Evolutionary conservation across 2,113 vertebrate species (phyloP).

Genomic region (Catharus minimus): DNA sequence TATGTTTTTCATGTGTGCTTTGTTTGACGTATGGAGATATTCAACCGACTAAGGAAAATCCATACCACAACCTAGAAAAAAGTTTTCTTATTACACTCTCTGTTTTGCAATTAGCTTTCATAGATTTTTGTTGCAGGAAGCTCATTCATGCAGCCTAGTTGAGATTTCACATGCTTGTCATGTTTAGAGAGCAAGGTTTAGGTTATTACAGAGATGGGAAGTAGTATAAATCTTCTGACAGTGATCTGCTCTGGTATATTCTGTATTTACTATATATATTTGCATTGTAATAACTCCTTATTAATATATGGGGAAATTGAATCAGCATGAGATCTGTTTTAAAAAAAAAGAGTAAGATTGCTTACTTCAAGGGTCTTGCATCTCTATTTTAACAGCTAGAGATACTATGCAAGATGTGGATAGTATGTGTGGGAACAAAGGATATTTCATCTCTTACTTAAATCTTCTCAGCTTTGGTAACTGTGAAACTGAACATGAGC

Average conservation of each 20-base stretch:
- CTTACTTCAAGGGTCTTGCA: not conserved
- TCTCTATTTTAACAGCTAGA: not conserved
- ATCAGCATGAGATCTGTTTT: not conserved
- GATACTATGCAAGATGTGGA: not conserved
- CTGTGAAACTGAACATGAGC: not conserved
- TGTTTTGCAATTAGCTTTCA: not conserved
- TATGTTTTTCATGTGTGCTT: not conserved
- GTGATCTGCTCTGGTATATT: not conserved
- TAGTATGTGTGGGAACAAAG: not conserved
- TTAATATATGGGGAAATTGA: not conserved
- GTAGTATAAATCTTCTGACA: not conserved
- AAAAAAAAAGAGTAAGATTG: not conserved
- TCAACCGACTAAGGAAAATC: not conserved
- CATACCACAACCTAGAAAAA: not conserved
- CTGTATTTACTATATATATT: not conserved
- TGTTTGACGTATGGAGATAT: not conserved
- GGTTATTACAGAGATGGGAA: not conserved
- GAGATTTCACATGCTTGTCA: not conserved
- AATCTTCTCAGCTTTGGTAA: not conserved
- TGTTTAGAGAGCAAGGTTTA: not conserved
- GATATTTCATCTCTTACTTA: not conserved
- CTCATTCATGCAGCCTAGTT: not conserved
- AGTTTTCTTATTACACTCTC: not conserved
- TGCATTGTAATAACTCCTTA: not conserved
- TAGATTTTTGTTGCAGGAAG: not conserved